Base-by-base conservation (phyloP, 2,797 vertebrate species). In the Sylvia borin region DNA sequence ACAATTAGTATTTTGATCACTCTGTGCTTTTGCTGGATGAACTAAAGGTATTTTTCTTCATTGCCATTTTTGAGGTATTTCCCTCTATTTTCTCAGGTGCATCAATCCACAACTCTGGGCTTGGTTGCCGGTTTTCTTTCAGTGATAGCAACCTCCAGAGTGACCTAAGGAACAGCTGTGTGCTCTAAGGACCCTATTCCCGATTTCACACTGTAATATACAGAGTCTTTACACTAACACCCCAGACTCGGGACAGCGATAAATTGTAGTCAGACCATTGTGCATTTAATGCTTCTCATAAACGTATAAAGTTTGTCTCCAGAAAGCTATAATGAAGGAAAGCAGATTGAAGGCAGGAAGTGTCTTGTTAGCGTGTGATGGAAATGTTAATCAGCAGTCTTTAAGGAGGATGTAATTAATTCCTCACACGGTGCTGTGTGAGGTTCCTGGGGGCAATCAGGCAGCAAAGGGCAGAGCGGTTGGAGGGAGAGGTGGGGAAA, bases 341-440 rank as follows among this genome's bases (percentile, higher is more conserved):
- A 90, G 70, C 93, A 95, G 90, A 92, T 75, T 88, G 88, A 93
- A 95, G 74, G 34, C 92, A 95, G 88, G 93, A 94, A 88, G 86
- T 43, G 68, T 80, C 93, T 96, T 7, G 26, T 96, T 94, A 94
- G 71, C 80, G 61, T 94, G 95, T 92, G 90, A 92, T 88, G 74
- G 77, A 95, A 95, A 95, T 93, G 88, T 76, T 94, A 96, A 96
- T 95, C 88, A 93, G 85, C 65, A 91, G 79, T 36, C 94, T 89
- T 94, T 92, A 73, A 91, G 96, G 92, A 78, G 66, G 62, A 55
- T 73, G 90, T 79, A 84, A 95, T 93, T 96, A 95, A 76, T 78
- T 88, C 60, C 77, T 71, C 60, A n/a, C 47, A 64, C 36, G 9
- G 29, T 31, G 79, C 90, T 88, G 47, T 53, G 73, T 65, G 92